Conservation (phyloP, 2,797 vertebrate species). For the Poecilia picta region DNA sequence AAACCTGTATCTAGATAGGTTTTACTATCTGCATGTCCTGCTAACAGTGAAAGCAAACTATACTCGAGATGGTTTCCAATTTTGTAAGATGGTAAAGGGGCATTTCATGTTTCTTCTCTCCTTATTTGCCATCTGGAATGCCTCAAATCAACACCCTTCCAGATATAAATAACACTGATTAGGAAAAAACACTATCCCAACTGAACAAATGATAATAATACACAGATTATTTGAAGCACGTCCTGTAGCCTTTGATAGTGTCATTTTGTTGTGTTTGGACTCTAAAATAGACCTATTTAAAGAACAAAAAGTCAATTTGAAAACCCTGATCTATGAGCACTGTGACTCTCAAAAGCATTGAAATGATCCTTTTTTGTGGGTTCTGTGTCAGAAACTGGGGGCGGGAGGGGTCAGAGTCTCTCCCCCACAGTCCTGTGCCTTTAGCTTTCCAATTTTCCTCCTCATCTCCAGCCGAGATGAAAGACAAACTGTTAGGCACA, state of each 20-base stretch:
- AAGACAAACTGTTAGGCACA: not conserved
- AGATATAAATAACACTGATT: not conserved
- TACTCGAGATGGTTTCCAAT: not conserved
- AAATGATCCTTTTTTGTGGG: not conserved
- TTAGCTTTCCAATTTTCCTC: not conserved
- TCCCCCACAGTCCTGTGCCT: not conserved
- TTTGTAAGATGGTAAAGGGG: not conserved
- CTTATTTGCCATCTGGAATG: not conserved
- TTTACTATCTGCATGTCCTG: not conserved
- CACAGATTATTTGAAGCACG: not conserved
- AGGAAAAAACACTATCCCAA: not conserved
- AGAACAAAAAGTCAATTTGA: not conserved
- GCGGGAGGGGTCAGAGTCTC: not conserved
- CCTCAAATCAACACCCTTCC: not conserved
- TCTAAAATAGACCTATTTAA: not conserved
- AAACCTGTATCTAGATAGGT: not conserved
- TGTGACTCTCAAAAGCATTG: not conserved
- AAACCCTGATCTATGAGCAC: not conserved
- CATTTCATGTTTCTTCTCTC: not conserved
- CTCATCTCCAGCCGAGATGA: constrained; percentile 3
- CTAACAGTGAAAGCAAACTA: not conserved
- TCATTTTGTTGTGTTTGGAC: not conserved
- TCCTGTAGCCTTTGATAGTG: not conserved
- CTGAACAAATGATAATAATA: too few relatives aligned
- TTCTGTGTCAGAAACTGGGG: not conserved